Percentiles rank a stretch among this genome's conserved stretches.
Evolutionary conservation across 1,140 invertebrate genomes (phyloP).

Genomic region (Pachyrhynchus sulphureomaculatus): DNA sequence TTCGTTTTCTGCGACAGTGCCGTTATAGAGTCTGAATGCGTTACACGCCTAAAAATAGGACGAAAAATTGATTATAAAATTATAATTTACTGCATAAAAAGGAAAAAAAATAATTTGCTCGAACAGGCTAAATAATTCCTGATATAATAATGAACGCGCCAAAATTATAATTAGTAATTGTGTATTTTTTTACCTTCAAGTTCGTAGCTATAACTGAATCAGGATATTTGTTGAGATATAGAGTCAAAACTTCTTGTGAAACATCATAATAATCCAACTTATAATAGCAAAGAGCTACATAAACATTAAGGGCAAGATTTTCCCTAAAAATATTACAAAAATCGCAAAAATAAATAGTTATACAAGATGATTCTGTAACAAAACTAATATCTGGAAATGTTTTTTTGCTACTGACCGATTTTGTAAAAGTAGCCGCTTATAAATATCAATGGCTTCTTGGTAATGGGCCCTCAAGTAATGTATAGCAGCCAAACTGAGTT

Average conservation of each 20-base stretch:
- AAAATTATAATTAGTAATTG: too few species aligned
- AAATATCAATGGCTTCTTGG: slow-evolving; percentile 98
- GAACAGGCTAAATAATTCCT: too few species aligned
- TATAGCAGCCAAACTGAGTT: slow-evolving; percentile 92
- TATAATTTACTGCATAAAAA: too few species aligned
- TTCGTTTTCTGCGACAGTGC: slow-evolving; percentile 87
- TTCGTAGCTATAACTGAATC: slow-evolving; percentile 95
- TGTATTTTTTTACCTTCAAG: slow-evolving; percentile 91
- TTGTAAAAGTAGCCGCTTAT: slow-evolving; percentile 90
- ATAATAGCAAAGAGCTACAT: slow-evolving; percentile 96
- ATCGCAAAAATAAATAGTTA: not conserved
- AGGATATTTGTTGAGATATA: slow-evolving; percentile 90
- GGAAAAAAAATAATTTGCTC: too few species aligned
- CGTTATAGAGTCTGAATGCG: slow-evolving; percentile 81
- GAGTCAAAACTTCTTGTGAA: slow-evolving; percentile 90
- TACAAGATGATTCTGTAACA: not conserved
- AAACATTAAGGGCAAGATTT: slow-evolving; percentile 93
- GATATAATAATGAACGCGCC: too few species aligned
- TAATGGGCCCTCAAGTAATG: slow-evolving; percentile 95
- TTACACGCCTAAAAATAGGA: slow-evolving; percentile 47
- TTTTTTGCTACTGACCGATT: slow-evolving; percentile 73
- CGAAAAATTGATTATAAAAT: not conserved
- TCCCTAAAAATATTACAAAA: slow-evolving; percentile 64
- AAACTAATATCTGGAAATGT: not conserved
- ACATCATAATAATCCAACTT: slow-evolving; percentile 93